Conservation (phyloP, 2,888 invertebrate genomes). For the Machimus atricapillus region DNA sequence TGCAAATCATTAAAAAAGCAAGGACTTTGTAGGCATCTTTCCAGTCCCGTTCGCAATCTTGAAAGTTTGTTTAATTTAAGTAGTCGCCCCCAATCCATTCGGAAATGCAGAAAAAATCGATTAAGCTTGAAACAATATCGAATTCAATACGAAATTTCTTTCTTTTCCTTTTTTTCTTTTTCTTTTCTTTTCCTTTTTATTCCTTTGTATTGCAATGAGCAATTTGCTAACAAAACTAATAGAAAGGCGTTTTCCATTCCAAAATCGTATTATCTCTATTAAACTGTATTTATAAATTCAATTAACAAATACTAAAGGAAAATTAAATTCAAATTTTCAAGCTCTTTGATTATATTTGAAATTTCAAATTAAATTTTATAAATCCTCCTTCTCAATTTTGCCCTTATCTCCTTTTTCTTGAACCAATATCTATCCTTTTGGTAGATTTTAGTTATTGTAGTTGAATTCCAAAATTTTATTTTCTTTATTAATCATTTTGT, state of each 20-base stretch:
- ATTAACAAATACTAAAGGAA: neutral
- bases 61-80: neutral
- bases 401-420: neutral
- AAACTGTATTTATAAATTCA: neutral
- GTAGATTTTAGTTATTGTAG: too few species aligned
- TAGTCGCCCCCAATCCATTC: neutral
- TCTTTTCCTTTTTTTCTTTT: too few species aligned
- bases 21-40: neutral
- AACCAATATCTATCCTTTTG: too few species aligned
- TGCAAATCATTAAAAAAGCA: neutral
- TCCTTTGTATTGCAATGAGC: neutral
- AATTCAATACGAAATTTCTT: neutral
- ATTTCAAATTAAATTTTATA: neutral
- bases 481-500: too few species aligned
- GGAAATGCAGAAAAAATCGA: neutral
- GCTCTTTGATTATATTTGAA: neutral
- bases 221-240: neutral
- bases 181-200: too few species aligned
- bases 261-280: neutral
- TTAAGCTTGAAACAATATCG: neutral
- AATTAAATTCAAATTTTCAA: neutral
- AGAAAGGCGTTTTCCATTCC: neutral
- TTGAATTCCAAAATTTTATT: too few species aligned
- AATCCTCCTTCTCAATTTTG: too few species aligned
- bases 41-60: neutral